A percentile compares a stretch with the other conserved stretches of the same genome.
Conservation (phyloP, 2,888 invertebrate genomes). For the Anarsia innoxiella region DNA sequence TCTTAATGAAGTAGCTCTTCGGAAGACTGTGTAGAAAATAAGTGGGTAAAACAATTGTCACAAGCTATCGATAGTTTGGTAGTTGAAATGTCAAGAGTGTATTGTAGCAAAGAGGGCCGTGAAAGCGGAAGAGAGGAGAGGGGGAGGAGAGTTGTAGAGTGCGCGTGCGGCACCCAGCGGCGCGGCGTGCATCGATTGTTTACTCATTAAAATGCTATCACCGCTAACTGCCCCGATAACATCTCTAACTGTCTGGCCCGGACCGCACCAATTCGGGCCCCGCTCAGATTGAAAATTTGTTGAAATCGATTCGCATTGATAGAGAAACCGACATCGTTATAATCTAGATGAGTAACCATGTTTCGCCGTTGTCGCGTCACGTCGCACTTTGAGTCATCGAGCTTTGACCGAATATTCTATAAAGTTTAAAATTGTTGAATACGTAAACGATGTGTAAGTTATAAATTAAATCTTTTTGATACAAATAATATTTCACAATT, state of each 20-base stretch:
- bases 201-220: constrained; percentile 75
- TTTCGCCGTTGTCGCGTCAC: neutral
- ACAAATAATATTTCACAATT: neutral
- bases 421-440: no score
- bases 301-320: constrained; percentile 13
- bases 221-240: constrained; percentile 57
- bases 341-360: constrained; percentile 1
- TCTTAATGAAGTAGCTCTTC: no score
- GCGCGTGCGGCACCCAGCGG: constrained; percentile 68
- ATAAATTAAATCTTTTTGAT: no score
- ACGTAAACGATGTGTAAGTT: no score
- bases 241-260: constrained; percentile 64
- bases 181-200: constrained; percentile 73
- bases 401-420: no score
- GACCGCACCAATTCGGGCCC: constrained; percentile 29
- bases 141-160: constrained; percentile 21
- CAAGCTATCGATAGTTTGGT: no score
- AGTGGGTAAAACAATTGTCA: no score
- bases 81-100: constrained; percentile 17
- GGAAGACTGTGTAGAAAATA: no score
- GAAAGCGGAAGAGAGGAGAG: constrained; percentile 22
- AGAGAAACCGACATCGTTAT: constrained; percentile 12
- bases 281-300: constrained; percentile 41
- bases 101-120: constrained; percentile 19
- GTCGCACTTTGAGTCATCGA: neutral